phyloP scores from a whole-genome alignment of 2,797 vertebrate genomes.

The Microcaecilia unicolor region DNA sequence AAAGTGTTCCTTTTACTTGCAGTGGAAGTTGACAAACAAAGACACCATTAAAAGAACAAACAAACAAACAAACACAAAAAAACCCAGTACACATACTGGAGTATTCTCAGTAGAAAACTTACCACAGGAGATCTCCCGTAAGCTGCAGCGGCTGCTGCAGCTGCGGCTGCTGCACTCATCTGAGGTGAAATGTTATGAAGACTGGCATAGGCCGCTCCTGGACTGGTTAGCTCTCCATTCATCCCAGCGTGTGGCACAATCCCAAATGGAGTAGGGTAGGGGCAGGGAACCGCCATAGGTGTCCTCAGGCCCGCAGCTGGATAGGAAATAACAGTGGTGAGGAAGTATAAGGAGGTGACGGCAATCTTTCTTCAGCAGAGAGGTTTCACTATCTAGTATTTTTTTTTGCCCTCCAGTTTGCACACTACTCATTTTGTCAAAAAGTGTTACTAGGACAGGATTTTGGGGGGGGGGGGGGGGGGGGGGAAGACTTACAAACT shows the following conservation, averaged over 20 bases:
- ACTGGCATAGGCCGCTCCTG: constrained; percentile 84
- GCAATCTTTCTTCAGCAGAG: no score
- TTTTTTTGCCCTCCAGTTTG: no score
- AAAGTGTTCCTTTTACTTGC: no score
- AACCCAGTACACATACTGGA: neutral
- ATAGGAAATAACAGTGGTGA: neutral
- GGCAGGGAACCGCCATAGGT: constrained; percentile 88
- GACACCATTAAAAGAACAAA: no score
- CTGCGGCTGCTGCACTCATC: constrained; percentile 81
- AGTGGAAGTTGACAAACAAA: no score
- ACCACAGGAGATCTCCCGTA: constrained; percentile 91
- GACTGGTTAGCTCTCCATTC: constrained; percentile 87
- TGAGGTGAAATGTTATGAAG: constrained; percentile 94
- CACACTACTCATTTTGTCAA: no score
- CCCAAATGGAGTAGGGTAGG: constrained; percentile 89
- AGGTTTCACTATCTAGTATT: no score
- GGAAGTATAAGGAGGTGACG: neutral
- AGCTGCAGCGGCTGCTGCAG: constrained; percentile 72
- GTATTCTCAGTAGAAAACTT: neutral
- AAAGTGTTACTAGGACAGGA: no score
- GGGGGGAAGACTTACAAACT: no score
- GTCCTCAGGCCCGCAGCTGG: constrained; percentile 82
- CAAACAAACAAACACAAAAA: no score
- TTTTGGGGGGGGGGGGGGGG: no score
- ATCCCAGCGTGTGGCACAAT: constrained; percentile 95